Base-by-base conservation (phyloP, 2,113 vertebrate genomes). In the Sylvilagus bachmani region DNA sequence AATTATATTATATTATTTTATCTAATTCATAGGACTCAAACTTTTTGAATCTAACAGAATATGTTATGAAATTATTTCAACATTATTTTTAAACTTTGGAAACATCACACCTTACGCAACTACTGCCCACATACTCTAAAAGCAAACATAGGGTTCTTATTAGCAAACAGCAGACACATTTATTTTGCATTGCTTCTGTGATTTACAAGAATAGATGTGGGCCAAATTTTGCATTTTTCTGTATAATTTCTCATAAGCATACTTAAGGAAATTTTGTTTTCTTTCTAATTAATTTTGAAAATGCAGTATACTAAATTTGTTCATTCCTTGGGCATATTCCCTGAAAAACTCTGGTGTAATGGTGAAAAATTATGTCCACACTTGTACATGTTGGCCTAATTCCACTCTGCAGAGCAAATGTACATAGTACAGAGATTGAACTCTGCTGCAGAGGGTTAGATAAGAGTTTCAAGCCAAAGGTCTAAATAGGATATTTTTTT, bases 51-150 rank as follows among this genome's bases (percentile, higher is more conserved):
- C 62, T n/a, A 86, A 74, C 73, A 71, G 2, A 5, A 44, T 84
- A 24, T 25, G 66, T 85, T 19, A 67, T 85, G 27, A 81, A 82
- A 70, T 86, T 86, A 86, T 73, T 89, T 80, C 38, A 93, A 62
- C 10, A 89, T 80, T 90, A 87, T 84, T 85, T 88, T 95, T 90
- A 90, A 88, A 66, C 21, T 77, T 93, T 9, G n/a, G 27, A 74
- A 94, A 81, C 33, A 82, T 83, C 16, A 89, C 69, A 95, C 29
- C 22, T 94, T 93, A 36, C 29, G 4, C 13, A 96, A 49, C 51
- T 93, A 49, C 51, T 89, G 10, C 33, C 38, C 88, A 95, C 49
- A 51, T 33, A 83, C 6, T 69, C 12, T 78, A 74, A 64, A 91
- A 93, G 44, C n/a, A 86, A 95, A 94, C 8, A 80, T 80, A 19